These are phyloP conservation scores for Mus minutoides DNA, from an alignment of 2,797 vertebrate species.

Conservation along the genomic window DNA sequence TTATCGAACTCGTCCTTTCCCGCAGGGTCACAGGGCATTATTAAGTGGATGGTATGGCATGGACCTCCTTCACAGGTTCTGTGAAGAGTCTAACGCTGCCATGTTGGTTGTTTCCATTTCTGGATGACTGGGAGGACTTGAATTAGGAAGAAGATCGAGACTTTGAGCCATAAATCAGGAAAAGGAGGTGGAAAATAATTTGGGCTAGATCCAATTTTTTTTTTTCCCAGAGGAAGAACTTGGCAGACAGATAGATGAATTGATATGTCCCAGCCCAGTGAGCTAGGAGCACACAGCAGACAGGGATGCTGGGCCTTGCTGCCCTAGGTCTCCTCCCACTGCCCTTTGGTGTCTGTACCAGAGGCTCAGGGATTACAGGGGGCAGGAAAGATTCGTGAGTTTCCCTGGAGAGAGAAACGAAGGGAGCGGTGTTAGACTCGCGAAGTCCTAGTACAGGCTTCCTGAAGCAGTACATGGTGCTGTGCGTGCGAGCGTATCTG, in stretches of 20 bases:
- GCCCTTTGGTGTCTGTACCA: neutral
- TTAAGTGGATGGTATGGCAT: neutral
- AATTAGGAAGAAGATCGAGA: neutral
- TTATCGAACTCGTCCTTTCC: neutral
- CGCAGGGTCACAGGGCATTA: neutral
- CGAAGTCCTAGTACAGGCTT: neutral
- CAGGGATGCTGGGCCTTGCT: accelerated
- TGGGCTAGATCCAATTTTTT: neutral
- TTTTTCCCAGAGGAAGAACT: slow-evolving; percentile 36
- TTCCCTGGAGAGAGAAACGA: neutral
- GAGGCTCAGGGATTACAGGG: neutral
- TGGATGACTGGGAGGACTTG: neutral
- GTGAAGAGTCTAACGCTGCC: neutral
- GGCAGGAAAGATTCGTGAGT: neutral
- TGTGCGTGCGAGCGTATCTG: neutral
- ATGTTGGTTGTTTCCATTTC: neutral
- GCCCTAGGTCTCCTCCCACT: neutral
- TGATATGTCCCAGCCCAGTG: neutral
- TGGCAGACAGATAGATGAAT: neutral
- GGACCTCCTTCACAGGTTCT: neutral
- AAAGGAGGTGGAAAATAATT: neutral
- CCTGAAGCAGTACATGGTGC: neutral
- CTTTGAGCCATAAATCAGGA: neutral
- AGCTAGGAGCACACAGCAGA: neutral
- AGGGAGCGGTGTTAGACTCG: neutral